Evolutionary conservation across 2,888 invertebrate species (phyloP).

Genomic region (Tiphia femorata): DNA sequence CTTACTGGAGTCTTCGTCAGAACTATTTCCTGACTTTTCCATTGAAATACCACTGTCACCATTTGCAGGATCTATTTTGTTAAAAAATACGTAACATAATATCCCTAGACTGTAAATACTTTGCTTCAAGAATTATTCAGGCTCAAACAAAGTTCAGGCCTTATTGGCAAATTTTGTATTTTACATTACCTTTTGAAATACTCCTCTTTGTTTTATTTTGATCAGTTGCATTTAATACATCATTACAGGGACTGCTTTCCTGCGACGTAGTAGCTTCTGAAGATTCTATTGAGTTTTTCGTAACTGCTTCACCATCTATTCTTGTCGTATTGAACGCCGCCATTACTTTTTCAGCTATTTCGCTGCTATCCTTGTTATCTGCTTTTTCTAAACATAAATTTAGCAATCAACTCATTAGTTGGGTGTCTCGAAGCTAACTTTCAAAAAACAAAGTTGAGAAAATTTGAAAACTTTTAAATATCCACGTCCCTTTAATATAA

Average conservation of each 20-base stretch:
- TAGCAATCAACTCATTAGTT: no score
- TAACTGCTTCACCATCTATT: constrained; percentile 1
- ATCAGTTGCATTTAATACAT: constrained; percentile 14
- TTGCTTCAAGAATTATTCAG: not conserved
- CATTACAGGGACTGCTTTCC: constrained; percentile 18
- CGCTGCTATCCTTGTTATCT: not conserved
- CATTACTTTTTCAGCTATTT: not conserved
- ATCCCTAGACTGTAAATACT: not conserved
- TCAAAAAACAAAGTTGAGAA: no score
- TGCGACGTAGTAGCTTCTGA: constrained; percentile 22
- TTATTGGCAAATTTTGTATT: not conserved
- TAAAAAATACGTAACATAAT: constrained; percentile 1
- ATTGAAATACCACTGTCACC: constrained; percentile 37
- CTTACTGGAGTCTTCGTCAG: constrained; percentile 49
- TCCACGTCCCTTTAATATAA: no score
- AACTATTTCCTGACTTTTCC: constrained; percentile 44
- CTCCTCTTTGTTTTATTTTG: constrained; percentile 26
- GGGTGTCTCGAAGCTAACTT: no score
- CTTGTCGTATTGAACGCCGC: no score
- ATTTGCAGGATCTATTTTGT: constrained; percentile 14
- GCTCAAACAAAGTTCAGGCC: no score
- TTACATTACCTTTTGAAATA: constrained; percentile 23
- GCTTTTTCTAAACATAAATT: no score
- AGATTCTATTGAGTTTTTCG: constrained; percentile 6
- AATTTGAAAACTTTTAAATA: not conserved